Conservation (phyloP, 2,888 invertebrate species). For the Ochropacha duplaris region DNA sequence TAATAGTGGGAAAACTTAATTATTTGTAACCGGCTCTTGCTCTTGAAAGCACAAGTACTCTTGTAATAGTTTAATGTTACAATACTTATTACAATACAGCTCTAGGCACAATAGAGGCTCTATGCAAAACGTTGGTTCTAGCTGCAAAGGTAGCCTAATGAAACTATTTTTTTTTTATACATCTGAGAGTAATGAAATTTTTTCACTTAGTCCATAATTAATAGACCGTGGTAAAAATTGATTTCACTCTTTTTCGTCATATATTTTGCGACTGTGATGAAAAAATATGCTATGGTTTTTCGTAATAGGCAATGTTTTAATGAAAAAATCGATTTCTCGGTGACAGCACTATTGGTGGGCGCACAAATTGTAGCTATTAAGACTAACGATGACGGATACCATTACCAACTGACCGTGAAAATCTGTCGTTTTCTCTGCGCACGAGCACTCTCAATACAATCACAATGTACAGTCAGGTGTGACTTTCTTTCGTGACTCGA, state of each 20-base stretch:
- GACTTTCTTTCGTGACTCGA: conserved; percentile 47
- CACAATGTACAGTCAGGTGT: conserved; percentile 26
- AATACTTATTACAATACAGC: not conserved
- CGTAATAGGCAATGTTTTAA: conserved; percentile 5
- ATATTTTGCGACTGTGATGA: not conserved
- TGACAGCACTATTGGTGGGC: conserved; percentile 15
- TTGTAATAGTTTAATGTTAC: not conserved
- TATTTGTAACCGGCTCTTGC: not conserved
- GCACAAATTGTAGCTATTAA: conserved; percentile 23
- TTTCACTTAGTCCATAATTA: conserved; percentile 4
- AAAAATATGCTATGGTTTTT: conserved; percentile 4
- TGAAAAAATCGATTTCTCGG: conserved; percentile 16
- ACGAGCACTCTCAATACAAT: conserved; percentile 27
- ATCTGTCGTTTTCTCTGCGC: conserved; percentile 55
- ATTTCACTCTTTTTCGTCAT: conserved; percentile 2
- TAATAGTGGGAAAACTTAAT: not conserved
- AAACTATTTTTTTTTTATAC: not conserved
- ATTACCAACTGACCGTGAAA: conserved; percentile 58
- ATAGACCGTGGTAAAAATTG: conserved; percentile 1
- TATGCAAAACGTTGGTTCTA: not conserved
- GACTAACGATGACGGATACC: conserved; percentile 32
- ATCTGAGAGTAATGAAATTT: not conserved
- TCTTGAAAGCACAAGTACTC: not conserved
- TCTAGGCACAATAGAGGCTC: not conserved
- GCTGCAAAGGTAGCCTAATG: not conserved